phyloP scores from a whole-genome alignment of 2,113 vertebrate species.

The Polypterus senegalus region DNA sequence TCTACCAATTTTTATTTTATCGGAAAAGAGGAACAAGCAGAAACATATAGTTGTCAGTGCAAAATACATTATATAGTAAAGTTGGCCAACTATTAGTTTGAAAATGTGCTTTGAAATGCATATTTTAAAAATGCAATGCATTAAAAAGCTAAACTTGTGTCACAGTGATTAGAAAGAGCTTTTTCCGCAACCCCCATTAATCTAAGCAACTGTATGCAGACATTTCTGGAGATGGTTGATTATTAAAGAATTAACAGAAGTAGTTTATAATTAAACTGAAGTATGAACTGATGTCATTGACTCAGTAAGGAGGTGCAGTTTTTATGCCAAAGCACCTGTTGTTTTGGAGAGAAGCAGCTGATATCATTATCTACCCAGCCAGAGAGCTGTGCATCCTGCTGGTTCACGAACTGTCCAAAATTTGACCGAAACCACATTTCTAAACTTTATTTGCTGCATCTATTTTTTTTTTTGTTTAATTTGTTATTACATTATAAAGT shows the following conservation, averaged over 20 bases:
- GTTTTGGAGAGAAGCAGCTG: constrained; percentile 97
- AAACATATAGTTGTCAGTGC: no score
- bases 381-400: constrained; percentile 85
- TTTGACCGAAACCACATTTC: constrained; percentile 55
- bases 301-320: constrained; percentile 91
- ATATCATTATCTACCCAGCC: constrained; percentile 99
- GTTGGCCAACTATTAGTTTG: no score
- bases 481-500: no score
- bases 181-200: neutral
- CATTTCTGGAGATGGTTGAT: constrained; percentile 50
- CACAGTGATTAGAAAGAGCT: neutral
- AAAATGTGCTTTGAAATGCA: no score
- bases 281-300: constrained; percentile 98
- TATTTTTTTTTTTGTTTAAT: no score
- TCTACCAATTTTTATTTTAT: no score
- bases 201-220: neutral
- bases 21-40: no score
- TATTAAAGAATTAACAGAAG: constrained; percentile 72
- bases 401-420: constrained; percentile 92
- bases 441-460: constrained; percentile 1
- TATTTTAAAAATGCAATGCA: no score
- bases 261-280: constrained; percentile 97
- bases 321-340: constrained; percentile 99
- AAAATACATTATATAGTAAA: no score
- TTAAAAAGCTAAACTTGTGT: neutral